A percentile compares a stretch with the other conserved stretches of the same genome.
Evolutionary conservation across 2,797 vertebrate genomes (phyloP).

Genomic region (Neostethus bicornis): DNA sequence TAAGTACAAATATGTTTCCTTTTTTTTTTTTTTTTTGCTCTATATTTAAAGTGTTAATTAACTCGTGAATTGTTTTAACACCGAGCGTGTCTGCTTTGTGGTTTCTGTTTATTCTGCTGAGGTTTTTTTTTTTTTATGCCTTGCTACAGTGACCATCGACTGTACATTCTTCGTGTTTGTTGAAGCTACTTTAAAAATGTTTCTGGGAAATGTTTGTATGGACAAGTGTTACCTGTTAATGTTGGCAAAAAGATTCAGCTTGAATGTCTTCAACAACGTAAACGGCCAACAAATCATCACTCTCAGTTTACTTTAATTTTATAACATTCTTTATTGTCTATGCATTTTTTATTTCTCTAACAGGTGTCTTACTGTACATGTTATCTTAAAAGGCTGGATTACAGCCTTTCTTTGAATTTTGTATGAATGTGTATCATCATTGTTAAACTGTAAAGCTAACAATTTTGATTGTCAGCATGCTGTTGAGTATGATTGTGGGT

Average conservation of each 20-base stretch:
- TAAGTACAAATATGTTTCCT: slow-evolving; percentile 56
- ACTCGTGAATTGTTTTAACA: slow-evolving; percentile 76
- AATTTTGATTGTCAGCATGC: slow-evolving; percentile 71
- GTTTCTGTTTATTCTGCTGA: slow-evolving; percentile 61
- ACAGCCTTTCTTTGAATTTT: slow-evolving; percentile 56
- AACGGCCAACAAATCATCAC: slow-evolving; percentile 57
- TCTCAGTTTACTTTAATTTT: slow-evolving; percentile 69
- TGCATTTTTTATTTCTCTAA: slow-evolving; percentile 41
- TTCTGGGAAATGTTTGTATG: slow-evolving; percentile 45
- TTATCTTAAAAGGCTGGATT: slow-evolving; percentile 58
- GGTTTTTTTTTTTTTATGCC: slow-evolving; percentile 56
- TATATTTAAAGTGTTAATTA: slow-evolving; percentile 80
- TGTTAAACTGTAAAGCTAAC: slow-evolving; percentile 43
- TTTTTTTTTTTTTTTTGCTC: slow-evolving; percentile 70
- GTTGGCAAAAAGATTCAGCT: slow-evolving; percentile 74
- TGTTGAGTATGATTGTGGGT: slow-evolving; percentile 60
- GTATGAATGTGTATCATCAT: slow-evolving; percentile 34
- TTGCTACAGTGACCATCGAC: slow-evolving; percentile 64
- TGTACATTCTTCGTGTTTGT: slow-evolving; percentile 71
- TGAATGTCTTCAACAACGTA: slow-evolving; percentile 72
- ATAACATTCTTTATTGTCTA: slow-evolving; percentile 68
- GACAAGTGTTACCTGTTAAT: slow-evolving; percentile 51
- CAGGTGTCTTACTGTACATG: slow-evolving; percentile 74
- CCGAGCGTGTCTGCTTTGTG: slow-evolving; percentile 76
- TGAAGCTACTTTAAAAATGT: slow-evolving; percentile 65